Base-by-base conservation (phyloP, 2,113 vertebrate genomes). In the Neogobius melanostomus region DNA sequence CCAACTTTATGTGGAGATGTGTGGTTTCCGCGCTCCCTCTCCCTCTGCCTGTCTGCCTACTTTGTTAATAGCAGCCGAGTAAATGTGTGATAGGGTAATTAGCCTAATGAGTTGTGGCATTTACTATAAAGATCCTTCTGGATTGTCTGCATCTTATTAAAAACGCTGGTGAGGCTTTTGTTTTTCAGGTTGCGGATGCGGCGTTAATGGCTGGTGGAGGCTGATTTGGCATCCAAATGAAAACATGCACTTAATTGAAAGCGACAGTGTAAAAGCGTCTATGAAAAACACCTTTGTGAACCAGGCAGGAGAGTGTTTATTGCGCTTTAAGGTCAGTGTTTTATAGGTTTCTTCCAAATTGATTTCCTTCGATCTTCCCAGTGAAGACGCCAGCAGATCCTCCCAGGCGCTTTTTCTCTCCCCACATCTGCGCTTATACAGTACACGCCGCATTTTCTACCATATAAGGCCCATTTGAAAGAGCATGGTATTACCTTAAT, bases 21-120 rank as follows among this genome's bases (percentile, higher is more conserved):
- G 71, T 82, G 77, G 66, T 88, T 77, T 85, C 71, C 79, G 78
- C 68, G n/a, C 74, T 81, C 74, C 68, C 76, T n/a, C 74, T 81
- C 74, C 68, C 77, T 76, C 76, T 62, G 76, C 78, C 84, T 84
- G 66, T 72, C 80, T 74, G 68, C 73, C 70, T 80, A 75, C 89
- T 91, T 91, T 85, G 87, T 91, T 91, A 91, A 91, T 91, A 92
- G 88, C 87, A 79, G 87, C 68, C 50, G 83, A 91, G 88, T 90
- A 84, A 88, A 88, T 85, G 89, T 91, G 85, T 86, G 87, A 89
- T 91, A 81, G 81, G 87, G 86, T 92, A 91, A 92, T 92, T 92
- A 92, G 87, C 87, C 77, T 90, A 90, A 91, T 87, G 85, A 92
- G 88, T 87, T 89, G 85, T 87, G 84, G 83, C 80, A 82, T 83